Conservation (phyloP, 2,113 vertebrate genomes). For the Litocranius walleri region DNA sequence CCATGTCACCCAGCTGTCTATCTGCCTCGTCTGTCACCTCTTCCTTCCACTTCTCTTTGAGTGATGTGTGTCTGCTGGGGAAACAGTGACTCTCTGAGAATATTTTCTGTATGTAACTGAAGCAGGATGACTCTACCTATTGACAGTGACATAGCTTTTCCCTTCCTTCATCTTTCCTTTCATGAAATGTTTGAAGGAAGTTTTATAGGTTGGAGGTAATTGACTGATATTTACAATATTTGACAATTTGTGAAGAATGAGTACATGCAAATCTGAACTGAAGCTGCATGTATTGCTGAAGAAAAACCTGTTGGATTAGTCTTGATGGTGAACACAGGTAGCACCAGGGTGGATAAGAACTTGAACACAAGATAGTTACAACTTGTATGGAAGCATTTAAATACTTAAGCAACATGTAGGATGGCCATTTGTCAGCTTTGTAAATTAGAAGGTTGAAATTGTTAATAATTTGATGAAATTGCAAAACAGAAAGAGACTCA, state of each 20-base stretch:
- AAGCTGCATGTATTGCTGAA: background rate
- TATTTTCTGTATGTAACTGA: background rate
- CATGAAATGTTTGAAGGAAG: background rate
- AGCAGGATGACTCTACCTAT: background rate
- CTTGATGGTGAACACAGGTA: background rate
- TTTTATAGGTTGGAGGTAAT: background rate
- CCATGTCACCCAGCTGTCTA: fast-evolving
- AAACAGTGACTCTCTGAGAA: background rate
- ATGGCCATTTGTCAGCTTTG: background rate
- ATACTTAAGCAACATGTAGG: background rate
- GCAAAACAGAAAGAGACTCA: background rate
- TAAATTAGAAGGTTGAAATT: background rate
- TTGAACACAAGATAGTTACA: background rate
- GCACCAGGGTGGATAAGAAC: background rate
- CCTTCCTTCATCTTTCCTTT: background rate
- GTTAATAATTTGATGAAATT: background rate
- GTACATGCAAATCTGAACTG: background rate
- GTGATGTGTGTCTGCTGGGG: background rate
- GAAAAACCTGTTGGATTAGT: background rate
- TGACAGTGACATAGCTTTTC: background rate
- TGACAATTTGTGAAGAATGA: background rate
- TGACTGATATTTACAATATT: background rate
- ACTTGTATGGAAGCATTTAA: background rate
- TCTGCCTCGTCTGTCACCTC: background rate
- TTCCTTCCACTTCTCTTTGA: background rate